Conservation (phyloP, 2,797 vertebrate genomes). For the Stomatorhinus walkeri region DNA sequence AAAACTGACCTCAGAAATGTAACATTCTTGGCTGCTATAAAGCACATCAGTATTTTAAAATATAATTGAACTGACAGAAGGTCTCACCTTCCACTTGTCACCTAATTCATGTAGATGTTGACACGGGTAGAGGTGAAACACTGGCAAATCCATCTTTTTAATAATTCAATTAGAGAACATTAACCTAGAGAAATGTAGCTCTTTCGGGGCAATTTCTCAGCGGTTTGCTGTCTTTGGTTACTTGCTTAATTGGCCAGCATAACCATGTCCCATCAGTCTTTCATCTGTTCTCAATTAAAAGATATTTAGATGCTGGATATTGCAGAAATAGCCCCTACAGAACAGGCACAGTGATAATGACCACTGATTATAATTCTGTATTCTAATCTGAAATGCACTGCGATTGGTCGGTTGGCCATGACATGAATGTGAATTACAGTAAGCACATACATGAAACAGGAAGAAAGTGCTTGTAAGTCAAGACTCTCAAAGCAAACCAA, state of each 20-base stretch:
- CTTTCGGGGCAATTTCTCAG: conserved; percentile 16
- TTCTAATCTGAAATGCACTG: conserved; percentile 13
- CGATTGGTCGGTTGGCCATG: conserved; percentile 1
- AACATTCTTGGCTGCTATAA: neutral
- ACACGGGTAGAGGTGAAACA: neutral
- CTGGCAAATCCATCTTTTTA: neutral
- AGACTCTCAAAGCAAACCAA: neutral
- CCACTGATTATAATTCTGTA: conserved; percentile 21
- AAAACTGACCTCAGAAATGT: neutral
- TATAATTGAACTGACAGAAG: neutral
- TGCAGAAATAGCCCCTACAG: conserved; percentile 18
- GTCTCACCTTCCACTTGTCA: conserved; percentile 11
- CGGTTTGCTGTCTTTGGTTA: conserved; percentile 10
- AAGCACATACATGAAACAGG: neutral
- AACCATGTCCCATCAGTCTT: conserved; percentile 10
- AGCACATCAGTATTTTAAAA: conserved; percentile 4
- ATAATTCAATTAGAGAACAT: conserved; percentile 21
- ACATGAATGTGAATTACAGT: conserved; percentile 11
- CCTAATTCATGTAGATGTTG: neutral
- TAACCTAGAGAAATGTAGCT: conserved; percentile 16
- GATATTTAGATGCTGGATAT: conserved; percentile 21
- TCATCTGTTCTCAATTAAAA: conserved; percentile 24
- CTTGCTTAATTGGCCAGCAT: conserved; percentile 20
- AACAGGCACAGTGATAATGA: conserved; percentile 14
- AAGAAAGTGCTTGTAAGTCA: neutral